These are phyloP conservation scores for Phrynocephalus vlangalii DNA, from an alignment of 2,797 vertebrate genomes.

Conservation along the genomic window DNA sequence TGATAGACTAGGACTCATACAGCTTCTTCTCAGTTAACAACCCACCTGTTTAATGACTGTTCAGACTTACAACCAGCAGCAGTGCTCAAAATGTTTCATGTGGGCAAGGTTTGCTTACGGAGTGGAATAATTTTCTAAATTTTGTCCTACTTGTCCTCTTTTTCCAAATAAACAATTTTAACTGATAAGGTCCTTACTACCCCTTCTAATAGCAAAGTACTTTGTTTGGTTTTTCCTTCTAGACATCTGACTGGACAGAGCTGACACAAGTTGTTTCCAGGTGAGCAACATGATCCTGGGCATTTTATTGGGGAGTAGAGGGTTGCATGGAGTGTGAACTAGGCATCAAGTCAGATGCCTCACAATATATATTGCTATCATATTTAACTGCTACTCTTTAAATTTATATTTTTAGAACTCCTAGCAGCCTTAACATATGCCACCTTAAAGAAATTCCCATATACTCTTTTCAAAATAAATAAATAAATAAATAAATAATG, in stretches of 20 bases:
- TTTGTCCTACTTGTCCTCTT: not conserved
- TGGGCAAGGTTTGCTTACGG: too few relatives aligned
- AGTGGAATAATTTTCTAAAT: too few relatives aligned
- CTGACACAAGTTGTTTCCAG: conserved; percentile 9
- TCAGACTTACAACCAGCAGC: too few relatives aligned
- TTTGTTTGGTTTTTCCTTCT: not conserved
- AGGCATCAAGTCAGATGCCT: not conserved
- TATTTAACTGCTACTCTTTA: not conserved
- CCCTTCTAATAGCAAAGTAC: not conserved
- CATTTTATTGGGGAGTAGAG: conserved; percentile 4
- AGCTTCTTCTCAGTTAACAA: too few relatives aligned
- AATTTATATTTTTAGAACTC: conserved; percentile 35
- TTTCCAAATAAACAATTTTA: not conserved
- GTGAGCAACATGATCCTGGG: conserved; percentile 10
- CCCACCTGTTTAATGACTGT: too few relatives aligned
- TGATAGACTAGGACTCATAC: too few relatives aligned
- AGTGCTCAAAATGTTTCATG: too few relatives aligned
- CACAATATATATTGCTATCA: conserved; percentile 30
- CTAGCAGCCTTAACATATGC: conserved; percentile 31
- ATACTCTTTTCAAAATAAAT: conserved; percentile 15
- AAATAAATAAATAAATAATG: conserved; percentile 32
- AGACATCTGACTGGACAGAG: not conserved
- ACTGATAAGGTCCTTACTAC: not conserved
- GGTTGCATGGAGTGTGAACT: conserved; percentile 31
- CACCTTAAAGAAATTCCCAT: conserved; percentile 48